phyloP scores from a whole-genome alignment of 2,888 invertebrate species.

The Idaea dimidiata region DNA sequence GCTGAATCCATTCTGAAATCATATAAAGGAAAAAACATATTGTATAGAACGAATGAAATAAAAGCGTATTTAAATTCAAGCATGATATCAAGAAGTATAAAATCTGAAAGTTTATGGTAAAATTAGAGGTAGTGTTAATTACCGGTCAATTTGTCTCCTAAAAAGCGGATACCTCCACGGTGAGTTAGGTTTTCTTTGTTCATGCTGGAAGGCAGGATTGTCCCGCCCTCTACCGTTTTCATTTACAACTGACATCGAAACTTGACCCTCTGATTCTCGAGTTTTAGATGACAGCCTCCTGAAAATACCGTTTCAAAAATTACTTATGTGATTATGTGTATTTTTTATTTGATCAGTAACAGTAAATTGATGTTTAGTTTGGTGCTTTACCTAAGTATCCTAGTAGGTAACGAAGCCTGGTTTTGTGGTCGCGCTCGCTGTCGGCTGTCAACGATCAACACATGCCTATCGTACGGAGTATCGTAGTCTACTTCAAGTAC shows the following conservation, averaged over 20 bases:
- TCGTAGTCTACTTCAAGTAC: conserved; percentile 96
- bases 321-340: not conserved
- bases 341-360: not conserved
- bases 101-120: too few relatives aligned
- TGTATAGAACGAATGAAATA: not conserved
- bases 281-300: conserved; percentile 87
- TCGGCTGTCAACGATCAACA: conserved; percentile 92
- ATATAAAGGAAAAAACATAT: conserved; percentile 7
- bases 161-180: conserved; percentile 87
- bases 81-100: too few relatives aligned
- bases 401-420: conserved; percentile 72
- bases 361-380: not conserved
- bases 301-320: conserved; percentile 15
- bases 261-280: conserved; percentile 75
- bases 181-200: conserved; percentile 83
- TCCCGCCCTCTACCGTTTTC: conserved; percentile 81
- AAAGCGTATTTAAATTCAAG: too few relatives aligned
- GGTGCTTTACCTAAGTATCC: conserved; percentile 83
- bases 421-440: conserved; percentile 68
- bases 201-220: conserved; percentile 85
- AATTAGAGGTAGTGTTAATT: conserved; percentile 9
- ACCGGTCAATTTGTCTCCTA: conserved; percentile 74
- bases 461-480: conserved; percentile 95
- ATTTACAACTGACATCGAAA: conserved; percentile 67
- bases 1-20: conserved; percentile 76